These are phyloP conservation scores for Pseudomyrmex sp. DNA, from an alignment of 1,140 invertebrate species.

Conservation along the genomic window DNA sequence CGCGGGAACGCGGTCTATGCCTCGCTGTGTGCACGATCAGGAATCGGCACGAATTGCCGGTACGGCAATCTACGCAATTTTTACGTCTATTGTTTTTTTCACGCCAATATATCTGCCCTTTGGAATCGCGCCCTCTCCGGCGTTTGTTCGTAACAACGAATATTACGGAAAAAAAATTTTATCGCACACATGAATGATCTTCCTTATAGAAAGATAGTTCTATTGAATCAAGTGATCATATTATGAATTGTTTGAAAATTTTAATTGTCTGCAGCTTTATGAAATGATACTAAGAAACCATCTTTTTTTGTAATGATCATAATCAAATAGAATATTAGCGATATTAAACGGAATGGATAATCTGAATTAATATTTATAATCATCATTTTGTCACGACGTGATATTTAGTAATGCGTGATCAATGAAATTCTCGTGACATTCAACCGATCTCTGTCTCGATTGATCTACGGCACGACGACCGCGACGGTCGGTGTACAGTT, in stretches of 20 bases:
- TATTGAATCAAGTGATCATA: slow-evolving; percentile 70
- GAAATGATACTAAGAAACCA: background rate
- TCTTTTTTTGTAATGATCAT: background rate
- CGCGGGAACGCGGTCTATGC: slow-evolving; percentile 51
- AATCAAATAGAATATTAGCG: slow-evolving; percentile 9
- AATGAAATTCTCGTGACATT: slow-evolving; percentile 73
- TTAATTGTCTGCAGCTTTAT: background rate
- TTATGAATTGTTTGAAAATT: background rate
- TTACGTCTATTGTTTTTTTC: slow-evolving; percentile 60
- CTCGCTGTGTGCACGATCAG: slow-evolving; percentile 27
- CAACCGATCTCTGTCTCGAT: slow-evolving; percentile 63
- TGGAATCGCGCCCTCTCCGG: slow-evolving; percentile 62
- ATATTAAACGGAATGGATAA: background rate
- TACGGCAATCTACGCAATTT: slow-evolving; percentile 61
- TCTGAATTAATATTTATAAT: slow-evolving; percentile 11
- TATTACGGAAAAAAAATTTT: slow-evolving; percentile 21
- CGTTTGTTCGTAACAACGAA: background rate
- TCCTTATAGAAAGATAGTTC: slow-evolving; percentile 73
- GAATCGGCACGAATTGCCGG: slow-evolving; percentile 25
- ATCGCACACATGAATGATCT: slow-evolving; percentile 37
- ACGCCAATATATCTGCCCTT: slow-evolving; percentile 68
- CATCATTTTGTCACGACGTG: slow-evolving; percentile 22
- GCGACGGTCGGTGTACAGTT: slow-evolving; percentile 38
- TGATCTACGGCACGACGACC: slow-evolving; percentile 23
- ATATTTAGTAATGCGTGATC: slow-evolving; percentile 36